These are phyloP conservation scores for Nycteola revayana DNA, from an alignment of 2,888 invertebrate species.

Conservation along the genomic window DNA sequence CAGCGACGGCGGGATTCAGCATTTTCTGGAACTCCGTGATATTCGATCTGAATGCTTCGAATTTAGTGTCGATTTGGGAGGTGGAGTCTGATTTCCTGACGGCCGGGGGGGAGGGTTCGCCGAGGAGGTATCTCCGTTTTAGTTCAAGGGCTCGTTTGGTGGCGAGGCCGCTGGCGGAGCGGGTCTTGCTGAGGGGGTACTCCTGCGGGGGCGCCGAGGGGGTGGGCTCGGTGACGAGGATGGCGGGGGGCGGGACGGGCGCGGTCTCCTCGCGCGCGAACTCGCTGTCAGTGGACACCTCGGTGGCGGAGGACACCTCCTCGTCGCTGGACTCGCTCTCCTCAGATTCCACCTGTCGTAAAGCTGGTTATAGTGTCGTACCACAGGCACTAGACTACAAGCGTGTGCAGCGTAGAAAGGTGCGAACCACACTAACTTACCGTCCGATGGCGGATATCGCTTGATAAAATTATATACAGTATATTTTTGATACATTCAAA, in stretches of 20 bases:
- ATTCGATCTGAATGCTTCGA: constrained; percentile 91
- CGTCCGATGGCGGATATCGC: constrained; percentile 41
- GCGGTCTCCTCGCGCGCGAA: constrained; percentile 91
- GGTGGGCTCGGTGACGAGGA: constrained; percentile 88
- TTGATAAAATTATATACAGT: constrained; percentile 30
- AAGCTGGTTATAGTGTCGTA: constrained; percentile 23
- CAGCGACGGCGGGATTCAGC: constrained; percentile 91
- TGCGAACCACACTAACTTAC: constrained; percentile 67
- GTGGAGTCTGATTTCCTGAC: constrained; percentile 92
- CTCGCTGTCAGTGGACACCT: constrained; percentile 96
- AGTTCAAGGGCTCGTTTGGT: constrained; percentile 93
- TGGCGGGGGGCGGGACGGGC: constrained; percentile 88
- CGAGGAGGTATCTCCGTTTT: constrained; percentile 91
- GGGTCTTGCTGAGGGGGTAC: constrained; percentile 90
- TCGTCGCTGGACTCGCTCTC: constrained; percentile 86
- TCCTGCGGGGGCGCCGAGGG: constrained; percentile 89
- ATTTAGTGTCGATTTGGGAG: constrained; percentile 91
- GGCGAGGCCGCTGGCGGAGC: constrained; percentile 93
- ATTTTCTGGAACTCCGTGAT: constrained; percentile 95
- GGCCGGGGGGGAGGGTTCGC: constrained; percentile 85
- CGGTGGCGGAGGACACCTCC: constrained; percentile 92
- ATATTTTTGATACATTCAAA: constrained; percentile 1
- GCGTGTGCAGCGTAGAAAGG: constrained; percentile 23
- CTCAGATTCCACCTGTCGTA: constrained; percentile 70
- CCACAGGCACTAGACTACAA: constrained; percentile 2